phyloP scores from a whole-genome alignment of 2,113 vertebrate species.

The Oncorhynchus keta region DNA sequence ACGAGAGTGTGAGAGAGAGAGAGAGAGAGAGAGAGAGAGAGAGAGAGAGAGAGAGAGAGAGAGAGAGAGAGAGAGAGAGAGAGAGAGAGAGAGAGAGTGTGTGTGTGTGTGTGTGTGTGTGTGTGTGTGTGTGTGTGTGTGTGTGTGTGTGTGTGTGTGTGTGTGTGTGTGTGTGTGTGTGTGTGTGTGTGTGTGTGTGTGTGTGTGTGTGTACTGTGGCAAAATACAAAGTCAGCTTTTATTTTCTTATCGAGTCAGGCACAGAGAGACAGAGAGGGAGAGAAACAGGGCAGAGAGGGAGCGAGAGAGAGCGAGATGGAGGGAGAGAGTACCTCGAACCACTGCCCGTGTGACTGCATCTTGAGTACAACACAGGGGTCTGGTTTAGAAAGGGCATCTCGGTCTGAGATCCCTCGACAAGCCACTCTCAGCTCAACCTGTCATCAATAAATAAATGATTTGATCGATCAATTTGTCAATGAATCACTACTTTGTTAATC shows the following conservation, averaged over 20 bases:
- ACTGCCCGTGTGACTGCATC: conserved; percentile 83
- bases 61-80: not conserved
- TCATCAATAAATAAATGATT: too few species aligned
- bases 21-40: not conserved
- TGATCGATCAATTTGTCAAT: too few species aligned
- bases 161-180: too few species aligned
- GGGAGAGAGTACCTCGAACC: conserved; percentile 79
- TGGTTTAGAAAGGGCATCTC: conserved; percentile 80
- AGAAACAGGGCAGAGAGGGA: not conserved
- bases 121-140: too few species aligned
- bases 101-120: too few species aligned
- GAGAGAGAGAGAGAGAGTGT: not conserved
- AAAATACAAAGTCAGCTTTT: too few species aligned
- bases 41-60: too few species aligned
- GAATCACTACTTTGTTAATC: too few species aligned
- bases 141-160: too few species aligned
- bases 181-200: too few species aligned
- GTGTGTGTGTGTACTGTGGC: too few species aligned
- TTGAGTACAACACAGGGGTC: conserved; percentile 86
- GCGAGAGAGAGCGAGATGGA: not conserved
- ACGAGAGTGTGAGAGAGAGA: not conserved
- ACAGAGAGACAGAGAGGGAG: not conserved
- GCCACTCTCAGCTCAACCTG: conserved; percentile 80
- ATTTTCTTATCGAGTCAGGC: not conserved
- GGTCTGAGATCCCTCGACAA: conserved; percentile 80